Base-by-base conservation (phyloP, 2,888 invertebrate genomes). In the Ariolimax columbianus region DNA sequence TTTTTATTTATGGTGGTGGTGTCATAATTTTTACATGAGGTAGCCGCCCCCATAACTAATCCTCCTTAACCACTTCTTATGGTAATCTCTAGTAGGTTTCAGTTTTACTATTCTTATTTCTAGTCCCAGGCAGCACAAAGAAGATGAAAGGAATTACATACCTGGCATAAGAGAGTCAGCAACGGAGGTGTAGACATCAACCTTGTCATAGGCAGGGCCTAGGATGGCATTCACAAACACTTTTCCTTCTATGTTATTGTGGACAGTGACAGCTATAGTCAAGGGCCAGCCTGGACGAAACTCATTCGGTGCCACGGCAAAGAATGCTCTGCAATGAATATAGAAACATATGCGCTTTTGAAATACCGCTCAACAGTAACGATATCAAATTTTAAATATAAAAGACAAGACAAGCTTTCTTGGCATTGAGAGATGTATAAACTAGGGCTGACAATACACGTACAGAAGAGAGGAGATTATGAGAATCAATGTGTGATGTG, bases 211-310 rank as follows among this genome's bases (percentile, higher is more conserved):
- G 17, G 30, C 14, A 33, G 23, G 83, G 9, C 68, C 36, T 3
- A 59, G 33, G 30, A 30, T n/a, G 33, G n/a, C 59, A 23, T 47
- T 73, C 33, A 70, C 66, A 68, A n/a, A 33, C 0, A 83, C 78
- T 55, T 55, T 40, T 47, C 30, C 70, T 38, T 6, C 19, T 0
- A 23, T n/a, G 6, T 36, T 55, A 1, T 40, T 26, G n/a, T 40
- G 73, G 38, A 40, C 73, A 26, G 79, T 73, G 36, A 84, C 33
- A 26, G 55, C 55, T 9, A 79, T 70, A 7, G 11, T 73, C 40
- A 78, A 59, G 0, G 68, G 38, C 73, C 79, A 79, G 0, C 84
- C 84, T 33, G 72, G 84, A 33, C 66, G 79, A 26, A 84, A 79
- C 30, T 72, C 72, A 11, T 55, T 47, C 23, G 84, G 84, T 6